Percentiles rank a stretch among this genome's conserved stretches.
Conservation (phyloP, 2,888 invertebrate species). For the Actias luna region DNA sequence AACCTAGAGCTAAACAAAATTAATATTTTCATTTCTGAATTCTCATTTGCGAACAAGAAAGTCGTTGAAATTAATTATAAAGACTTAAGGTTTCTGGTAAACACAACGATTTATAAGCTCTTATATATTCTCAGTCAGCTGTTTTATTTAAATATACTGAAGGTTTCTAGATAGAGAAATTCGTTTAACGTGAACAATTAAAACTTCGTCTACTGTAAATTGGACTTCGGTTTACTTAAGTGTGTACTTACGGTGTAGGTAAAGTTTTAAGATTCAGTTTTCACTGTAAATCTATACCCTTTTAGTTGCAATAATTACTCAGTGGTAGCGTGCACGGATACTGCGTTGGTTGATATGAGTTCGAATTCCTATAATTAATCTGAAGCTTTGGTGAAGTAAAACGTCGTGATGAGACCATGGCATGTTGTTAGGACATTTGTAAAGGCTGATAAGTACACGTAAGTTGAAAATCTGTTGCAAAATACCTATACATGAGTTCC, state of each 20-base stretch:
- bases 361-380: too few species aligned
- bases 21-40: too few species aligned
- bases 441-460: too few species aligned
- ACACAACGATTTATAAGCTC: not conserved
- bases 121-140: not conserved
- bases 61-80: not conserved
- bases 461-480: too few species aligned
- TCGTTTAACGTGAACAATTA: slow-evolving; percentile 15
- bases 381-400: too few species aligned
- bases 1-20: too few species aligned
- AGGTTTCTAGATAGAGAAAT: not conserved
- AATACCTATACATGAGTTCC: too few species aligned
- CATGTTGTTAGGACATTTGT: too few species aligned
- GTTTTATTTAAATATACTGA: not conserved
- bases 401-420: too few species aligned
- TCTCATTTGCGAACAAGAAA: not conserved
- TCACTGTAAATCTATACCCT: not conserved
- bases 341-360: too few species aligned
- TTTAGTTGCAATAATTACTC: too few species aligned
- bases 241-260: not conserved
- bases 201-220: slow-evolving; percentile 14
- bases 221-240: not conserved
- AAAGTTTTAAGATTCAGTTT: not conserved
- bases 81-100: not conserved
- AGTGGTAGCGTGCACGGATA: too few species aligned